These are phyloP conservation scores for Celastrina argiolus DNA, from an alignment of 2,888 invertebrate species.

Conservation along the genomic window DNA sequence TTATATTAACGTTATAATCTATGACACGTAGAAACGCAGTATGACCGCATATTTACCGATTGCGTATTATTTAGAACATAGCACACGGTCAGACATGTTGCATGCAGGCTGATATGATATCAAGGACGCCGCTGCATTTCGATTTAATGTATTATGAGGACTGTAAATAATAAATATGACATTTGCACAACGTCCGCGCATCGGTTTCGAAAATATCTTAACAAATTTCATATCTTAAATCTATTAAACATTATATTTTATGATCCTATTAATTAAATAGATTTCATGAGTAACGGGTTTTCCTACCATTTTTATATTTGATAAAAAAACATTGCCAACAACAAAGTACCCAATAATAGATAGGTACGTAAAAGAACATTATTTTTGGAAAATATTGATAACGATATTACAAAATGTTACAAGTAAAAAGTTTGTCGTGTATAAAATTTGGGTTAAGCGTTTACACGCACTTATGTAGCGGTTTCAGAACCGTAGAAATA, in stretches of 20 bases:
- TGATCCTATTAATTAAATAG: not conserved
- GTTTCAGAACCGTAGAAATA: not conserved
- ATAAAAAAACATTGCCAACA: not conserved
- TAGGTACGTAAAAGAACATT: not conserved
- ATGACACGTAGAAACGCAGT: not conserved
- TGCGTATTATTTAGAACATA: constrained; percentile 31
- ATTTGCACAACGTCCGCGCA: constrained; percentile 28
- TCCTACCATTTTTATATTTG: too few relatives aligned
- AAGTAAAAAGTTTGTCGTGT: not conserved
- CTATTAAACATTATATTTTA: constrained; percentile 11
- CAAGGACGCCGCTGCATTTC: constrained; percentile 44
- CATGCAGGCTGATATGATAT: constrained; percentile 41
- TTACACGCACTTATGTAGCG: constrained; percentile 8
- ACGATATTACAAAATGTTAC: not conserved
- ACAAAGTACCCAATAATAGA: not conserved
- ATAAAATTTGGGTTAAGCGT: not conserved
- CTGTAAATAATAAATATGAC: constrained; percentile 40
- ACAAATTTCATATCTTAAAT: constrained; percentile 24
- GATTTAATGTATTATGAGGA: constrained; percentile 33
- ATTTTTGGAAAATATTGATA: not conserved
- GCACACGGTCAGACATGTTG: constrained; percentile 36
- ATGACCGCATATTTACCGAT: not conserved
- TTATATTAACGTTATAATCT: too few relatives aligned
- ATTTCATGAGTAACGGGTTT: not conserved
- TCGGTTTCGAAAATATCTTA: constrained; percentile 25